A percentile compares a stretch with the other conserved stretches of the same genome.
These are phyloP conservation scores for Chymomyza caudatula DNA, from an alignment of 2,888 invertebrate species.

Conservation along the genomic window DNA sequence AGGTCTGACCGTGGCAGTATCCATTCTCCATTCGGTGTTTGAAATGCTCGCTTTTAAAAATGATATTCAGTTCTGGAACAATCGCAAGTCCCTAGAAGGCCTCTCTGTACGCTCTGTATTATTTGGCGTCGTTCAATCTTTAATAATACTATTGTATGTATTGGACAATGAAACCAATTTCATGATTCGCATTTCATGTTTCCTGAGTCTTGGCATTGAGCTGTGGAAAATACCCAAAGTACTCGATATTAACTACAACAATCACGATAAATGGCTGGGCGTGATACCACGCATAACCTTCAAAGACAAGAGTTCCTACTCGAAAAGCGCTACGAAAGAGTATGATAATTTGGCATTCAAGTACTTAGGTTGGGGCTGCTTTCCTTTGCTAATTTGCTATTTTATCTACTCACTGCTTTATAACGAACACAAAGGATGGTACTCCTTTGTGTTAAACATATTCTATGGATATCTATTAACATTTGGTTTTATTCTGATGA, in stretches of 20 bases:
- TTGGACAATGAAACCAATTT: conserved; percentile 99
- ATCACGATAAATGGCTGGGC: conserved; percentile 86
- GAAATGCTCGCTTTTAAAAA: conserved; percentile 99
- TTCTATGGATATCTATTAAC: conserved; percentile 98
- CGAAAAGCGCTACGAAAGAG: conserved; percentile 93
- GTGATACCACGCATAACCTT: conserved; percentile 88
- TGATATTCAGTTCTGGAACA: conserved; percentile 99
- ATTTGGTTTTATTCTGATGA: conserved; percentile 99
- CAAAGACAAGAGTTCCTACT: conserved; percentile 97
- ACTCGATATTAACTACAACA: conserved; percentile 88
- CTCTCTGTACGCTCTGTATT: conserved; percentile 98
- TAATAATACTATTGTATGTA: conserved; percentile 96
- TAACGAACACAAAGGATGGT: conserved; percentile 99
- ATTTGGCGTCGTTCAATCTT: conserved; percentile 98
- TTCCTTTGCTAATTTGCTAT: conserved; percentile 94
- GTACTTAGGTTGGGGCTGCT: conserved; percentile 97
- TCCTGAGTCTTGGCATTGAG: conserved; percentile 96
- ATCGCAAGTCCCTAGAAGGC: conserved; percentile 96
- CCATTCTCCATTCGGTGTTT: conserved; percentile 97
- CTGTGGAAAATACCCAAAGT: conserved; percentile 99
- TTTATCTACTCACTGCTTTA: conserved; percentile 96
- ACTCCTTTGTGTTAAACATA: conserved; percentile 97
- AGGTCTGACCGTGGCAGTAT: conserved; percentile 93
- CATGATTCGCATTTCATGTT: conserved; percentile 95
- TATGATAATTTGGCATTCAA: conserved; percentile 97